Conservation (phyloP, 2,797 vertebrate species). For the Pipistrellus pipistrellus region DNA sequence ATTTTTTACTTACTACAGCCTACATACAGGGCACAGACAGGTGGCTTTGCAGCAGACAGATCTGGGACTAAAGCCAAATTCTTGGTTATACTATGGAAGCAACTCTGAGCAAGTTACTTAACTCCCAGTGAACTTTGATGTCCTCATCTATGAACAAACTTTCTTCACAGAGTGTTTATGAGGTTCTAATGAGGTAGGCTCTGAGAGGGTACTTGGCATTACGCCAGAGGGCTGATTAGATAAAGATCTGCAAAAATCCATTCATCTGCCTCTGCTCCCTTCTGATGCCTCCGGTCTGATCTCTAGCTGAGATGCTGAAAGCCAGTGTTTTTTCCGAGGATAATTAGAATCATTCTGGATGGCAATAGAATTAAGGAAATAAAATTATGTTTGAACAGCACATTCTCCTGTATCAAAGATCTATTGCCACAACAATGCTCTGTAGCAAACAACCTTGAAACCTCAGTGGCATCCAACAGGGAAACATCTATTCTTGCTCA, state of each 20-base stretch:
- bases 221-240: neutral
- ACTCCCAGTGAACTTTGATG: neutral
- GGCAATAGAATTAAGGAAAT: slow-evolving; percentile 44
- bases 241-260: neutral
- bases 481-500: neutral
- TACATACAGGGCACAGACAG: neutral
- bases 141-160: slow-evolving; percentile 2
- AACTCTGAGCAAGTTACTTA: slow-evolving; percentile 9
- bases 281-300: neutral
- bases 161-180: neutral
- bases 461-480: neutral
- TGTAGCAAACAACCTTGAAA: neutral
- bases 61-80: neutral
- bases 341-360: slow-evolving; percentile 30
- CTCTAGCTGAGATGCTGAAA: neutral
- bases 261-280: neutral
- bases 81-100: neutral
- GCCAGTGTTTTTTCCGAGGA: neutral
- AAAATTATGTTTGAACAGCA: slow-evolving; percentile 29
- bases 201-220: neutral
- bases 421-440: neutral
- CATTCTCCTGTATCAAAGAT: slow-evolving; percentile 9
- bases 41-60: neutral
- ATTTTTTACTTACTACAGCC: slow-evolving; percentile 14
- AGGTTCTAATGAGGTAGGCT: neutral